These are phyloP conservation scores for Lepidiolamprologus cunningtoni DNA, from an alignment of 2,113 vertebrate species.

Conservation along the genomic window DNA sequence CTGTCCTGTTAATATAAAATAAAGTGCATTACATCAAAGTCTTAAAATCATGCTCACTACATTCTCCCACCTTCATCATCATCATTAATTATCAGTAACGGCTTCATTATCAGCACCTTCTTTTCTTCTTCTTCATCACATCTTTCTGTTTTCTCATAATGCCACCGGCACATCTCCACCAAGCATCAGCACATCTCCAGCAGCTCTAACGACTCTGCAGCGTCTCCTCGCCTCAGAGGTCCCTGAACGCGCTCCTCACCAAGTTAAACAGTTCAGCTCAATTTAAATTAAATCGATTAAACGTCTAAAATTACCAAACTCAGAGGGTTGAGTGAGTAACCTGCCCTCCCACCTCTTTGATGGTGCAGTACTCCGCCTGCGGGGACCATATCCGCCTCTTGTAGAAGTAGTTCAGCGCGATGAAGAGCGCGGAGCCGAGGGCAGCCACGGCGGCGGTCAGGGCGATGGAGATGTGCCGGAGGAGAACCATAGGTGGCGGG, in stretches of 20 bases:
- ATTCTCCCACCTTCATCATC: background rate
- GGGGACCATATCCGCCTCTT: conserved; percentile 64
- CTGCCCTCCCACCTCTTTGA: conserved; percentile 44
- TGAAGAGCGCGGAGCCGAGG: conserved; percentile 79
- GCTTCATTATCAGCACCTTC: background rate
- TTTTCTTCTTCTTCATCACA: background rate
- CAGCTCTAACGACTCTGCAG: background rate
- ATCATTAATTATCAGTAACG: background rate
- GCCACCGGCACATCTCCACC: background rate
- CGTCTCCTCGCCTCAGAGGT: background rate
- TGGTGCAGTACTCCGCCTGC: conserved; percentile 54
- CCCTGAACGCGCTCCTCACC: background rate
- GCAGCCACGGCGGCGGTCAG: conserved; percentile 78
- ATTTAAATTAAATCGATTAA: background rate
- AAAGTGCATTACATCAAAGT: background rate
- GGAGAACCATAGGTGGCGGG: conserved; percentile 60
- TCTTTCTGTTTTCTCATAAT: background rate
- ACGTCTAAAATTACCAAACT: background rate
- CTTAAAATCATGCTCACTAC: background rate
- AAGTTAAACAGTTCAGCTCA: background rate
- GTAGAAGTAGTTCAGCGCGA: conserved; percentile 78
- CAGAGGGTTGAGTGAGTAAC: background rate
- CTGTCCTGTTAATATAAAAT: background rate
- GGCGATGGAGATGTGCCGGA: conserved; percentile 68
- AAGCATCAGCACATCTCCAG: background rate